A percentile compares a stretch with the other conserved stretches of the same genome.
phyloP scores from a whole-genome alignment of 2,888 invertebrate genomes.

The Ligdia adustata region DNA sequence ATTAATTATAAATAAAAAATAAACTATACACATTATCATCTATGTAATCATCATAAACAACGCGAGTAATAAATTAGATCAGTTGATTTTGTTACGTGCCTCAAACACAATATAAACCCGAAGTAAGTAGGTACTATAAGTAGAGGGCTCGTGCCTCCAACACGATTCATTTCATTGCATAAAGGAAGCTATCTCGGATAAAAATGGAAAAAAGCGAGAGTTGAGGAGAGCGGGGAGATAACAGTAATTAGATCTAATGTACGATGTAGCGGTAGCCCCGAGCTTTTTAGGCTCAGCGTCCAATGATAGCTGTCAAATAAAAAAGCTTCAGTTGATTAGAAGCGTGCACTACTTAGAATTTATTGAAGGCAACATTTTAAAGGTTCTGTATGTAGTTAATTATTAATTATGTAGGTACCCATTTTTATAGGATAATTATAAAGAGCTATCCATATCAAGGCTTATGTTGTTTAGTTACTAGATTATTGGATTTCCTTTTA shows the following conservation, averaged over 20 bases:
- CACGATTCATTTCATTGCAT: conserved; percentile 26
- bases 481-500: too few relatives aligned
- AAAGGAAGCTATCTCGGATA: conserved; percentile 34
- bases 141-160: conserved; percentile 13
- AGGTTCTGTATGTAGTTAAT: too few relatives aligned
- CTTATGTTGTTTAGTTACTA: too few relatives aligned
- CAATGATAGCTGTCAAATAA: conserved; percentile 2
- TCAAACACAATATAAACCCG: conserved; percentile 6
- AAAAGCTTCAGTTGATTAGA: not conserved
- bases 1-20: too few relatives aligned
- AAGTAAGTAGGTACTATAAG: not conserved
- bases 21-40: too few relatives aligned
- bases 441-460: too few relatives aligned
- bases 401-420: too few relatives aligned
- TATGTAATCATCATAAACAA: conserved; percentile 3
- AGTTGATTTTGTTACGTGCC: conserved; percentile 17
- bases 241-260: conserved; percentile 61
- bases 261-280: conserved; percentile 43
- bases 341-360: too few relatives aligned
- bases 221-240: conserved; percentile 42
- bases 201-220: conserved; percentile 41
- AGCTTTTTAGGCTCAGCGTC: conserved; percentile 36
- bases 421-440: too few relatives aligned
- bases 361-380: too few relatives aligned
- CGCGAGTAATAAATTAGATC: conserved; percentile 10